These are phyloP conservation scores for Drosophila tanythrix DNA, from an alignment of 2,888 invertebrate genomes.

Conservation along the genomic window DNA sequence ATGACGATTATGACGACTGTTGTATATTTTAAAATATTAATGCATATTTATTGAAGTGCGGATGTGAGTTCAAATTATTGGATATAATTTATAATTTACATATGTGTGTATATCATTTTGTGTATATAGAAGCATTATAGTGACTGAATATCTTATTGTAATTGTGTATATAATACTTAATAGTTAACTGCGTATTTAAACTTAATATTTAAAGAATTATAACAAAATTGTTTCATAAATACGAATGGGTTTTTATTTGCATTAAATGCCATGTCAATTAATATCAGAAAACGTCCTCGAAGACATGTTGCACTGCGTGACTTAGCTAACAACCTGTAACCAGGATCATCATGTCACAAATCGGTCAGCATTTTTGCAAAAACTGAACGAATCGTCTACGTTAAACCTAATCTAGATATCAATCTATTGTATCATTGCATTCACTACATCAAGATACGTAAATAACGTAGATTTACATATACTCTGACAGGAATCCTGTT, in stretches of 20 bases:
- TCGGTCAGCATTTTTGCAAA: too few relatives aligned
- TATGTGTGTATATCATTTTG: constrained; percentile 49
- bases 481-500: neutral
- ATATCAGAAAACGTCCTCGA: neutral
- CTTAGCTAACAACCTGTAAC: neutral
- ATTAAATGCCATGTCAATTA: neutral
- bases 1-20: constrained; percentile 58
- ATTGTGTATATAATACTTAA: constrained; percentile 80
- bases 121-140: constrained; percentile 80
- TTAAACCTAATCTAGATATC: too few relatives aligned
- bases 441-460: too few relatives aligned
- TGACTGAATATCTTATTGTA: constrained; percentile 80
- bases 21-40: constrained; percentile 66
- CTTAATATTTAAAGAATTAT: constrained; percentile 78
- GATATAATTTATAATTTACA: constrained; percentile 41
- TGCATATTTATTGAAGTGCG: constrained; percentile 70
- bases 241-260: constrained; percentile 29
- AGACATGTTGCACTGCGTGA: neutral
- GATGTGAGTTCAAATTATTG: constrained; percentile 61
- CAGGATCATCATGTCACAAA: neutral
- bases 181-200: constrained; percentile 79
- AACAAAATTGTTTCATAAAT: constrained; percentile 75
- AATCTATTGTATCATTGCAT: too few relatives aligned
- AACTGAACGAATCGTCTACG: too few relatives aligned
- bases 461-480: too few relatives aligned